Percentiles rank a stretch among this genome's conserved stretches.
phyloP scores from a whole-genome alignment of 2,888 invertebrate species.

The Cataglyphis rosenhaueri region DNA sequence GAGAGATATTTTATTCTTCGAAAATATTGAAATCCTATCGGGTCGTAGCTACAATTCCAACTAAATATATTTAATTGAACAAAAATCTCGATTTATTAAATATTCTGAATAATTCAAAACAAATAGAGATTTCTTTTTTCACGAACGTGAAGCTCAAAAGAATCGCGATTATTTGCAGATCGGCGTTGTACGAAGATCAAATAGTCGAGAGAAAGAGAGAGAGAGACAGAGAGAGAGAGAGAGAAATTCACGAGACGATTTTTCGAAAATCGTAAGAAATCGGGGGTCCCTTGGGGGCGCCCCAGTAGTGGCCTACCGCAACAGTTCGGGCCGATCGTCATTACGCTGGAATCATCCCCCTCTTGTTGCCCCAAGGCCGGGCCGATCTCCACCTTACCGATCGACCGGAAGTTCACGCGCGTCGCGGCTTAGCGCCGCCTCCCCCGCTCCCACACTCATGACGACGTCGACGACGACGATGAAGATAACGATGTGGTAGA shows the following conservation, averaged over 20 bases:
- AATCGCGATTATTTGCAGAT: neutral
- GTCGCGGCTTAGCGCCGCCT: slow-evolving; percentile 45
- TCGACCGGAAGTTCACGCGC: slow-evolving; percentile 67
- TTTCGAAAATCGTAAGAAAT: slow-evolving; percentile 21
- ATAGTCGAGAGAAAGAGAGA: neutral
- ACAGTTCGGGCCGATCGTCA: slow-evolving; percentile 72
- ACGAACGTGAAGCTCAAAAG: neutral
- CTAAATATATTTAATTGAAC: too few species aligned
- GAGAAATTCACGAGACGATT: neutral
- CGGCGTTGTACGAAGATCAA: neutral
- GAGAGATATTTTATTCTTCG: neutral
- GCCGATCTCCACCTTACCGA: slow-evolving; percentile 70
- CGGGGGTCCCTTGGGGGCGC: slow-evolving; percentile 59
- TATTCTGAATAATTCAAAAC: neutral
- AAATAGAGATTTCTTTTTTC: neutral
- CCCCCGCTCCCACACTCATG: slow-evolving; percentile 46
- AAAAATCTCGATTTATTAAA: neutral
- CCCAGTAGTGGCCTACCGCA: slow-evolving; percentile 72
- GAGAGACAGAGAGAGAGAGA: neutral
- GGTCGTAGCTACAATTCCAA: neutral
- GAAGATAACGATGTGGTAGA: neutral
- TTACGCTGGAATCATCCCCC: slow-evolving; percentile 72
- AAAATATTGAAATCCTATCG: neutral
- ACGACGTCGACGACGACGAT: slow-evolving; percentile 30
- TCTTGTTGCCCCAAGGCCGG: slow-evolving; percentile 52